Evolutionary conservation across 2,888 invertebrate genomes (phyloP).

Genomic region (Agonopterix heracliana): DNA sequence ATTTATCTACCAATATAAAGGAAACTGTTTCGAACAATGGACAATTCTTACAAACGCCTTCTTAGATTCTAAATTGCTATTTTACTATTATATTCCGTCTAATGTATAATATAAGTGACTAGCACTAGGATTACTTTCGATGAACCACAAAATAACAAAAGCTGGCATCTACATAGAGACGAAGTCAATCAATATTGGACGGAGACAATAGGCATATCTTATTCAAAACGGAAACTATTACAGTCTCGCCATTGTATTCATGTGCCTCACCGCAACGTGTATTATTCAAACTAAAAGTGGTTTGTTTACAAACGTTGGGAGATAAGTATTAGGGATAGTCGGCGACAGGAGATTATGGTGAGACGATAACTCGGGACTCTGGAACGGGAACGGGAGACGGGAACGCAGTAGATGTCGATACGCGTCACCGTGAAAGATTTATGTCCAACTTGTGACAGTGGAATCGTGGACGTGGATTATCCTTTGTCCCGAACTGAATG

Average conservation of each 20-base stretch:
- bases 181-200: constrained; percentile 67
- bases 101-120: neutral
- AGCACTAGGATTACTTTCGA: constrained; percentile 14
- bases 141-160: constrained; percentile 41
- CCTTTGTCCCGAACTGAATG: constrained; percentile 57
- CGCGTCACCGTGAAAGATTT: constrained; percentile 64
- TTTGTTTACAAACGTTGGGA: constrained; percentile 63
- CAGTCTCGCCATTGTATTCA: constrained; percentile 65
- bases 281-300: constrained; percentile 71
- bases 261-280: constrained; percentile 59
- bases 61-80: constrained; percentile 12
- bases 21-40: too few relatives aligned
- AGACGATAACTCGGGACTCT: constrained; percentile 16
- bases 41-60: constrained; percentile 6
- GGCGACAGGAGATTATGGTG: constrained; percentile 51
- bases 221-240: constrained; percentile 75
- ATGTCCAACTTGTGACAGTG: constrained; percentile 62
- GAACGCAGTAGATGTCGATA: constrained; percentile 49
- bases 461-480: constrained; percentile 58
- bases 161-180: constrained; percentile 32
- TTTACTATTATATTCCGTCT: neutral
- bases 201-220: constrained; percentile 70
- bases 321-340: constrained; percentile 55
- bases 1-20: too few relatives aligned
- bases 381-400: constrained; percentile 11